Conservation (phyloP, 2,888 invertebrate species). For the Glyphotaelius pellucidus region DNA sequence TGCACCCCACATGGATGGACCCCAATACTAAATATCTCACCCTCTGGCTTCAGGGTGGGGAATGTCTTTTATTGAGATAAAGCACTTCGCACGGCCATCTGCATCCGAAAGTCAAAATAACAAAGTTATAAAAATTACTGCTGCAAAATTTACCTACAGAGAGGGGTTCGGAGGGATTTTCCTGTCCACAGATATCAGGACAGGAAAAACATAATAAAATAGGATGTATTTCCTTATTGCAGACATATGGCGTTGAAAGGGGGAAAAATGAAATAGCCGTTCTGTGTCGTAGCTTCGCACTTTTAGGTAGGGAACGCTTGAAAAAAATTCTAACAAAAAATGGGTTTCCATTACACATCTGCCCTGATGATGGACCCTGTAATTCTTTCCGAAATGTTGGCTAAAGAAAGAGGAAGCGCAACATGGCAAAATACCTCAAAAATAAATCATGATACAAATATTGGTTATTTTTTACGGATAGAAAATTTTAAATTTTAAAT, state of each 20-base stretch:
- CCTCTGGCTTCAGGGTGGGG: background rate
- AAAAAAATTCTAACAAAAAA: no score
- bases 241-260: background rate
- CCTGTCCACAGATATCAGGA: background rate
- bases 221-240: constrained; percentile 9
- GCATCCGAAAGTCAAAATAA: background rate
- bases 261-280: background rate
- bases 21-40: constrained; percentile 10
- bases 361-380: no score
- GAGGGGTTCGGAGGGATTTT: background rate
- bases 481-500: no score
- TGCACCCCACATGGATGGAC: background rate
- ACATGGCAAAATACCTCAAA: no score
- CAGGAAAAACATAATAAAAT: constrained; percentile 8
- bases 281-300: background rate
- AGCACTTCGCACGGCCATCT: background rate
- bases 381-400: no score
- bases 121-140: background rate
- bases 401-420: no score
- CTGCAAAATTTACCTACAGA: background rate
- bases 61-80: constrained; percentile 18
- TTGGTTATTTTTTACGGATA: no score
- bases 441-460: no score
- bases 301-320: no score
- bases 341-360: no score